A percentile compares a stretch with the other conserved stretches of the same genome.
Evolutionary conservation across 2,113 vertebrate genomes (phyloP).

Genomic region (Hydrochoerus hydrochaeris): DNA sequence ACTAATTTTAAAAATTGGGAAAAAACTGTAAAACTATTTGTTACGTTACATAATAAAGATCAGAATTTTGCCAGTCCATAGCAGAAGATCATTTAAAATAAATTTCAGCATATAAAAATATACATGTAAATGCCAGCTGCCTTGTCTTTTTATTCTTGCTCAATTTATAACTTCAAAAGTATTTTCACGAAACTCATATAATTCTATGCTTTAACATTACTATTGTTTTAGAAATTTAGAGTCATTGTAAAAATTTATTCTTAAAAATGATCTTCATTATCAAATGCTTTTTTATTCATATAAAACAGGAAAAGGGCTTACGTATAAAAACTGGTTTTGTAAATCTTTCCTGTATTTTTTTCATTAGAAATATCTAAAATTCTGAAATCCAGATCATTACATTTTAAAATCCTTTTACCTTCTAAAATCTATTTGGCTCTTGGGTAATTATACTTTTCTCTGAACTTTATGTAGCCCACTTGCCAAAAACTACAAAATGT

Average conservation of each 20-base stretch:
- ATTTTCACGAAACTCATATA: constrained; percentile 46
- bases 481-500: constrained; percentile 57
- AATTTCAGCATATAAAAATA: neutral
- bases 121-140: neutral
- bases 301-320: constrained; percentile 21
- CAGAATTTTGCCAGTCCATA: neutral
- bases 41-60: neutral
- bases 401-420: constrained; percentile 34
- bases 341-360: neutral
- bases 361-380: constrained; percentile 7
- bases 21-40: neutral
- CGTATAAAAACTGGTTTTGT: neutral
- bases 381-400: neutral
- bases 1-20: neutral
- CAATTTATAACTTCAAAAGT: constrained; percentile 42
- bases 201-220: neutral
- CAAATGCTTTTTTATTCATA: constrained; percentile 46
- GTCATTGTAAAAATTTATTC: constrained; percentile 36
- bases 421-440: constrained; percentile 42
- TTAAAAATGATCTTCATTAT: constrained; percentile 40
- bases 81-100: neutral
- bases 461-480: neutral
- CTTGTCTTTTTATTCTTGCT: neutral
- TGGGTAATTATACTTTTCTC: constrained; percentile 1
- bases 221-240: neutral